Conservation (phyloP, 2,113 vertebrate species). For the Monopterus albus region DNA sequence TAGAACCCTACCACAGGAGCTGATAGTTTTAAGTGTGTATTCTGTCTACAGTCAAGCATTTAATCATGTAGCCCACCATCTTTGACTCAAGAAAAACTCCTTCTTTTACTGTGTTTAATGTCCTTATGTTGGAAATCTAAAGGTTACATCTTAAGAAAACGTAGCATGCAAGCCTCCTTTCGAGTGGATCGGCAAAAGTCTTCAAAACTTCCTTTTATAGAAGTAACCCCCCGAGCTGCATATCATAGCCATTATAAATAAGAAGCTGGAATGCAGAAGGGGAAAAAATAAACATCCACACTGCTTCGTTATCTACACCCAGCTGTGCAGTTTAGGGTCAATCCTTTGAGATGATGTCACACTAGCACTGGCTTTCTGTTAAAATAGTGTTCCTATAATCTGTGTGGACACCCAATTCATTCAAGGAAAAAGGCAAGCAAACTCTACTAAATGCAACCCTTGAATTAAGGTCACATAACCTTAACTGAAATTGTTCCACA, state of each 20-base stretch:
- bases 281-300: constrained; percentile 74
- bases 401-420: constrained; percentile 38
- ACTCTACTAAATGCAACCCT: constrained; percentile 11
- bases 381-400: constrained; percentile 37
- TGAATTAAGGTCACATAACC: constrained; percentile 7
- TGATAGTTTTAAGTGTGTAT: constrained; percentile 3
- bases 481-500: constrained; percentile 1
- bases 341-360: constrained; percentile 70
- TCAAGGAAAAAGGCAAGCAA: constrained; percentile 24
- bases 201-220: constrained; percentile 79
- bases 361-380: constrained; percentile 54
- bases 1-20: not conserved
- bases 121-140: constrained; percentile 57
- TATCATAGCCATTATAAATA: constrained; percentile 76
- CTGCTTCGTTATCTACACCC: constrained; percentile 66
- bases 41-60: constrained; percentile 21
- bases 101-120: constrained; percentile 54
- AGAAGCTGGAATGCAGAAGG: constrained; percentile 75
- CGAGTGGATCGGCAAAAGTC: constrained; percentile 48
- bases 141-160: constrained; percentile 68
- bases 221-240: constrained; percentile 70
- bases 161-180: constrained; percentile 58
- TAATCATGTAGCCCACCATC: constrained; percentile 16
- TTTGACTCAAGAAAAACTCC: constrained; percentile 50
- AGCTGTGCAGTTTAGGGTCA: constrained; percentile 65